Evolutionary conservation across 1,140 invertebrate species (phyloP).

Genomic region (Caenorhabditis latens): DNA sequence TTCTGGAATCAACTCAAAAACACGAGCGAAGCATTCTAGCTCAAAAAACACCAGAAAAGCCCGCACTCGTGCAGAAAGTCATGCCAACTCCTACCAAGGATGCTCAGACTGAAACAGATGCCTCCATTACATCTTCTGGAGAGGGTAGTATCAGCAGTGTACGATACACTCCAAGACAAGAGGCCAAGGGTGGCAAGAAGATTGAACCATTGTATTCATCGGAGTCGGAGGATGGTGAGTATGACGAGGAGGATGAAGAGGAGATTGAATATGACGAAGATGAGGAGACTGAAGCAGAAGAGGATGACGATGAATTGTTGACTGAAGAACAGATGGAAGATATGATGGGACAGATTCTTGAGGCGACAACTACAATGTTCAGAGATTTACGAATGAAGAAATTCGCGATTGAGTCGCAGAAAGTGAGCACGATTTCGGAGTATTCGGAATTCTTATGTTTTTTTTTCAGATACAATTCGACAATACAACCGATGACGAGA

Average conservation of each 20-base stretch:
- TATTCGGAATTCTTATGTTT: not conserved
- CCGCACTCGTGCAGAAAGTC: not conserved
- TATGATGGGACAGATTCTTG: not conserved
- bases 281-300: not conserved
- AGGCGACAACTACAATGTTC: not conserved
- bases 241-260: not conserved
- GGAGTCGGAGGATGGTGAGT: not conserved
- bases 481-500: not conserved
- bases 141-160: slow-evolving; percentile 28
- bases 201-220: not conserved
- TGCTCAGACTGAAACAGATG: slow-evolving; percentile 40
- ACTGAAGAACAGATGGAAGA: slow-evolving; percentile 15
- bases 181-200: not conserved
- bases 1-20: not conserved
- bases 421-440: not conserved
- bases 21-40: slow-evolving; percentile 5
- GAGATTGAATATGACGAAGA: not conserved
- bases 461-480: not conserved
- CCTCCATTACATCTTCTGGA: not conserved
- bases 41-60: slow-evolving; percentile 18
- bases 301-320: not conserved
- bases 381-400: slow-evolving; percentile 19
- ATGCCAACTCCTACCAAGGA: not conserved
- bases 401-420: not conserved
- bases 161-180: not conserved